A percentile compares a stretch with the other conserved stretches of the same genome.
These are phyloP conservation scores for Papilio elwesi DNA, from an alignment of 2,888 invertebrate species.

Conservation along the genomic window DNA sequence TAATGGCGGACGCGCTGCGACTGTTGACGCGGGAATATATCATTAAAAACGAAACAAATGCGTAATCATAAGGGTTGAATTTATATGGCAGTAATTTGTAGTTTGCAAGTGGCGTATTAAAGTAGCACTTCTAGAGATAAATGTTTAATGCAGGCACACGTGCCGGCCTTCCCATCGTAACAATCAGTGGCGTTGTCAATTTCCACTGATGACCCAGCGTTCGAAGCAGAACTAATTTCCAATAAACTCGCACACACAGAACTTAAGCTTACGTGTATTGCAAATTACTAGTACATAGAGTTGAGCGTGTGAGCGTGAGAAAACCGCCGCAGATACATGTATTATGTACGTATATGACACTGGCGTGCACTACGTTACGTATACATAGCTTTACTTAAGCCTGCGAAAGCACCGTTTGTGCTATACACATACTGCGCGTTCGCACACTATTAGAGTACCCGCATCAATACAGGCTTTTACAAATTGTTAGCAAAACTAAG, in stretches of 20 bases:
- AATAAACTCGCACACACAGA: constrained; percentile 72
- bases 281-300: constrained; percentile 66
- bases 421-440: constrained; percentile 46
- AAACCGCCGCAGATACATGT: constrained; percentile 76
- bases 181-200: constrained; percentile 75
- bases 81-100: constrained; percentile 62
- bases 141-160: constrained; percentile 74
- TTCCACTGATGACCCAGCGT: constrained; percentile 71
- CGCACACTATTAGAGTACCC: constrained; percentile 64
- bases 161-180: constrained; percentile 72
- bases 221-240: constrained; percentile 77
- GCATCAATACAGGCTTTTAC: constrained; percentile 70
- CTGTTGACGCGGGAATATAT: constrained; percentile 52
- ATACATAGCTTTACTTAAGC: constrained; percentile 46
- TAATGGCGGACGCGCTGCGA: constrained; percentile 40
- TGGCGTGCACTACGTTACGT: background rate
- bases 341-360: constrained; percentile 56
- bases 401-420: constrained; percentile 47
- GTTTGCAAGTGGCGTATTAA: constrained; percentile 60
- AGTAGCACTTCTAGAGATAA: constrained; percentile 61
- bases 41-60: constrained; percentile 56
- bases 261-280: constrained; percentile 58
- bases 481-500: constrained; percentile 71
- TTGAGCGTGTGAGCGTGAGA: constrained; percentile 80
- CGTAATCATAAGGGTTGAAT: constrained; percentile 60